Conservation (phyloP, 1,140 invertebrate genomes). For the Cherax quadricarinatus region DNA sequence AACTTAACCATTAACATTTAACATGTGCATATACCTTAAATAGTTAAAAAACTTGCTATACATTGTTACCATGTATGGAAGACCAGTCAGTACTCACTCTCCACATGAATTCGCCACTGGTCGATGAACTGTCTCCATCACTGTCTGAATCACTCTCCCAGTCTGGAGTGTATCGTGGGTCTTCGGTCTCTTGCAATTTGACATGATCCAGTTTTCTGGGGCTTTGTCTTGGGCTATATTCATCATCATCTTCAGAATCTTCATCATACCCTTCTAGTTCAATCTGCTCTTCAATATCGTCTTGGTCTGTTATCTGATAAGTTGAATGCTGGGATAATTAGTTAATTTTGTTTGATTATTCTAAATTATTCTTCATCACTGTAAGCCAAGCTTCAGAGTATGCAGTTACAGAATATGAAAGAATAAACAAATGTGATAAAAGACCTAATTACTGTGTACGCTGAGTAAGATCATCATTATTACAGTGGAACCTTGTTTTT, state of each 20-base stretch:
- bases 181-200: not conserved
- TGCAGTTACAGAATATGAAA: not conserved
- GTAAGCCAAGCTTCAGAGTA: not conserved
- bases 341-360: not conserved
- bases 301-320: constrained; percentile 37
- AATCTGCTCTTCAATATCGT: constrained; percentile 57
- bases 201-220: constrained; percentile 9
- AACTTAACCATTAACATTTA: not conserved
- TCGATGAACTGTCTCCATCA: constrained; percentile 79
- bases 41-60: not conserved
- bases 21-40: not conserved
- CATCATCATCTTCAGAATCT: constrained; percentile 40
- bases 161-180: constrained; percentile 75
- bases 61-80: not conserved
- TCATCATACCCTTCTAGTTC: constrained; percentile 24
- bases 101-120: constrained; percentile 87
- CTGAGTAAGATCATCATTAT: no score
- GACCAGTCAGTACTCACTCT: constrained; percentile 79
- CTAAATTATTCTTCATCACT: no score
- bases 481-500: no score
- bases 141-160: constrained; percentile 76
- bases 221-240: constrained; percentile 17
- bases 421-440: no score
- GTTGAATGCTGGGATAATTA: not conserved
- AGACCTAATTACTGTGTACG: no score